Base-by-base conservation (phyloP, 2,113 vertebrate species). In the Bolborhynchus lineola region DNA sequence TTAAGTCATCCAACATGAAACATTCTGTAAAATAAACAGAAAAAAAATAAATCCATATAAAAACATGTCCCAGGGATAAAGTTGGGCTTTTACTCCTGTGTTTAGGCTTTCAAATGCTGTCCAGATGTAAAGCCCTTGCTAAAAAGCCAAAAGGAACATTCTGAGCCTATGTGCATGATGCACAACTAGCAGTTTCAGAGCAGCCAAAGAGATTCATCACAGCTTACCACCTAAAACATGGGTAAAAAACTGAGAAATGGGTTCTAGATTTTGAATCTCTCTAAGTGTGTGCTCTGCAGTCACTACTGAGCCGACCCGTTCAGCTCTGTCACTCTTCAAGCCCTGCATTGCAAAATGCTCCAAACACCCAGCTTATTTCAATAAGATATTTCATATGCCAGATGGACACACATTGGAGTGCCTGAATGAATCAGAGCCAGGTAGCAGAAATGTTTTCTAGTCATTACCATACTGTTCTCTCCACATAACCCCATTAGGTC, bases 241-340 rank as follows among this genome's bases (percentile, higher is more conserved):
- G 11, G 3, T 37, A 20, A 71, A 59, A 64, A 49, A 7, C 9
- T 13, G 16, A 63, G 25, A 64, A 55, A 16, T 6, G 10, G 21
- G 4, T 8, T 69, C 37, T 7, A 10, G 25, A 19, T 53, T 59
- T 70, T 39, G 72, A 28, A 46, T 4, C 8, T 31, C 23, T 16
- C 7, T 21, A 5, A 41, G 31, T 1, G 0, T 17, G 3, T 28
- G 18, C 16, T n/a, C 46, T 42, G n/a, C 35, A 60, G 1, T 18
- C 84, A n/a, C 16, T 29, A 9, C 23, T 26, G 8, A n/a, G 37
- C 31, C 31, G 60, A 41, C 46, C 15, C 20, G 11, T 42, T 28
- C 47, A 24, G 7, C 25, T 47, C 60, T 31, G 70, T 33, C 78
- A 65, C 6, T 7, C 62, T 80, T 55, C 14, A 7, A 19, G 29